These are phyloP conservation scores for Meliscaeva auricollis DNA, from an alignment of 2,888 invertebrate genomes.

Conservation along the genomic window DNA sequence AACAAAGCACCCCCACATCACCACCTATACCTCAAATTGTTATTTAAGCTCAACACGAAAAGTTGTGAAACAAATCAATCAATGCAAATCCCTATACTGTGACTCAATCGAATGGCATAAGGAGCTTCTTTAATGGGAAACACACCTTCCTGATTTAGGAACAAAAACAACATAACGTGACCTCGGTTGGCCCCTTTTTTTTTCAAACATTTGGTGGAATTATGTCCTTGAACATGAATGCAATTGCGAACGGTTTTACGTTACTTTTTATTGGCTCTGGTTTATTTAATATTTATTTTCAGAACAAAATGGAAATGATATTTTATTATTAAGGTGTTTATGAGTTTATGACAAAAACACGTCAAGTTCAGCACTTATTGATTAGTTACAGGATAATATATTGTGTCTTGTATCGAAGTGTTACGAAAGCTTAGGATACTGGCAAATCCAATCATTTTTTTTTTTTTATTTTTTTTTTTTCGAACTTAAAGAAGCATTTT, in stretches of 20 bases:
- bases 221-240: conserved; percentile 19
- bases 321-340: not conserved
- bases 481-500: not conserved
- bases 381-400: not conserved
- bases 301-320: conserved; percentile 5
- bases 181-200: not conserved
- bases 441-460: not conserved
- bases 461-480: not conserved
- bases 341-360: conserved; percentile 9
- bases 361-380: conserved; percentile 19
- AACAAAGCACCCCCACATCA: too few species aligned
- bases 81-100: conserved; percentile 6
- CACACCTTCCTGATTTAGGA: not conserved
- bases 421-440: not conserved
- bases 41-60: not conserved
- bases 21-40: not conserved
- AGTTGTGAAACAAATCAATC: conserved; percentile 13
- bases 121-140: conserved; percentile 1
- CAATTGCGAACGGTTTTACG: conserved; percentile 5
- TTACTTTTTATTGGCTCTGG: not conserved
- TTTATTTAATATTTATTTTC: conserved; percentile 1
- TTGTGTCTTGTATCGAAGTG: not conserved
- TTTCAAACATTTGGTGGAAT: not conserved
- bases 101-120: conserved; percentile 10
- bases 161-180: not conserved